Conservation (phyloP, 2,888 invertebrate species). For the Hyles lineata region DNA sequence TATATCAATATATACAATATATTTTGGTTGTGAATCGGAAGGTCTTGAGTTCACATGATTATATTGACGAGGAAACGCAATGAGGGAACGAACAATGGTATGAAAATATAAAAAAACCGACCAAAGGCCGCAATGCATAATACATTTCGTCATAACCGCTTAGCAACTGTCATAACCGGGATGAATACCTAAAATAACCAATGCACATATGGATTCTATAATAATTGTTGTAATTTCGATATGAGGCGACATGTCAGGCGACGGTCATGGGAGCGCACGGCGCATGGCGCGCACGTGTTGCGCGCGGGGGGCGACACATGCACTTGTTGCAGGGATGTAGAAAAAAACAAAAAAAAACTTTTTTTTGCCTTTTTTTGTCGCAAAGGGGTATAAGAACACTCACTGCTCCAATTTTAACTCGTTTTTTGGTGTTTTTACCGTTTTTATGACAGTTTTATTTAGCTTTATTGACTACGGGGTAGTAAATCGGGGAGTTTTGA, state of each 20-base stretch:
- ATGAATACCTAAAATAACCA: constrained; percentile 24
- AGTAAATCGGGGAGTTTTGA: too few species aligned
- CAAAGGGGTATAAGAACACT: constrained; percentile 21
- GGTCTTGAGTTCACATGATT: too few species aligned
- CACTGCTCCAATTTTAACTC: constrained; percentile 15
- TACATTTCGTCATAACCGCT: neutral
- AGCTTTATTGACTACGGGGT: neutral
- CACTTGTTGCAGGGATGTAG: constrained; percentile 56
- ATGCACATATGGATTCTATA: constrained; percentile 27
- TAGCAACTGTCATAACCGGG: constrained; percentile 3
- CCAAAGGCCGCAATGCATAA: neutral
- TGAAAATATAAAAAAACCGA: too few species aligned
- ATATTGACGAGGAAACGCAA: too few species aligned
- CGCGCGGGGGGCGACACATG: constrained; percentile 69
- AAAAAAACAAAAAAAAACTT: constrained; percentile 36
- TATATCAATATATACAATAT: too few species aligned
- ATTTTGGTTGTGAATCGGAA: too few species aligned
- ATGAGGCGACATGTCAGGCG: constrained; percentile 12
- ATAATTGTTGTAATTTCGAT: constrained; percentile 24
- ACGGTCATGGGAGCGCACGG: constrained; percentile 56
- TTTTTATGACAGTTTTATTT: neutral
- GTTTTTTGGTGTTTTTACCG: constrained; percentile 4
- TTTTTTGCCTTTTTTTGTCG: constrained; percentile 20
- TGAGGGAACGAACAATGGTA: too few species aligned
- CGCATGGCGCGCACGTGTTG: constrained; percentile 74